Conservation (phyloP, 2,888 invertebrate genomes). For the Notocelia uddmanniana region DNA sequence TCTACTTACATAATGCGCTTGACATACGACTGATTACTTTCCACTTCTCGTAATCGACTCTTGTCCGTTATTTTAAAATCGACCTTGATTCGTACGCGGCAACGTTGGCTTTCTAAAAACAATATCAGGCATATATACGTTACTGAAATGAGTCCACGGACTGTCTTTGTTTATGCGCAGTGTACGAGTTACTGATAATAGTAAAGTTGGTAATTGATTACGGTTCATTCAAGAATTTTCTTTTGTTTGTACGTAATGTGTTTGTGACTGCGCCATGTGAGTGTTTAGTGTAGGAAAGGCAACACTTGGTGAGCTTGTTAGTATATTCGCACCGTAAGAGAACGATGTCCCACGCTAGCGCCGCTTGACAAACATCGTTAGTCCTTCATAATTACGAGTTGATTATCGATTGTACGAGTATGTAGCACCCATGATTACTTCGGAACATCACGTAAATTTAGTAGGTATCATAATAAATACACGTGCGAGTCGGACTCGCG, state of each 20-base stretch:
- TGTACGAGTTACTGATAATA: slow-evolving; percentile 32
- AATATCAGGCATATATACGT: neutral
- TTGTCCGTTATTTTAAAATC: neutral
- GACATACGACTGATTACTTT: slow-evolving; percentile 23
- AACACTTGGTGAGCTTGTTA: neutral
- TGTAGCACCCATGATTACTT: too few species aligned
- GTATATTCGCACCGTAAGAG: neutral
- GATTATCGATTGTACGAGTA: too few species aligned
- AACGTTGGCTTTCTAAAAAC: neutral
- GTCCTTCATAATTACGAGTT: too few species aligned
- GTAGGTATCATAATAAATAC: too few species aligned
- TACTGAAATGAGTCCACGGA: slow-evolving; percentile 11
- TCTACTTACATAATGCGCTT: slow-evolving; percentile 34
- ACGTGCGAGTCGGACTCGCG: too few species aligned
- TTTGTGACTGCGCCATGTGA: neutral
- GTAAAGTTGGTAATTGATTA: slow-evolving; percentile 25
- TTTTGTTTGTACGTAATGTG: neutral
- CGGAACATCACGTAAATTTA: too few species aligned
- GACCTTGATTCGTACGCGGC: neutral
- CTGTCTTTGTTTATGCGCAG: slow-evolving; percentile 26
- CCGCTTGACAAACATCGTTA: too few species aligned
- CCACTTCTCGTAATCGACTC: neutral
- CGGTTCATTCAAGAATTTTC: slow-evolving; percentile 21
- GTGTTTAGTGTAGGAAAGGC: neutral
- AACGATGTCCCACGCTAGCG: neutral